Base-by-base conservation (phyloP, 2,797 vertebrate genomes). In the Melanotaenia maccullochi region DNA sequence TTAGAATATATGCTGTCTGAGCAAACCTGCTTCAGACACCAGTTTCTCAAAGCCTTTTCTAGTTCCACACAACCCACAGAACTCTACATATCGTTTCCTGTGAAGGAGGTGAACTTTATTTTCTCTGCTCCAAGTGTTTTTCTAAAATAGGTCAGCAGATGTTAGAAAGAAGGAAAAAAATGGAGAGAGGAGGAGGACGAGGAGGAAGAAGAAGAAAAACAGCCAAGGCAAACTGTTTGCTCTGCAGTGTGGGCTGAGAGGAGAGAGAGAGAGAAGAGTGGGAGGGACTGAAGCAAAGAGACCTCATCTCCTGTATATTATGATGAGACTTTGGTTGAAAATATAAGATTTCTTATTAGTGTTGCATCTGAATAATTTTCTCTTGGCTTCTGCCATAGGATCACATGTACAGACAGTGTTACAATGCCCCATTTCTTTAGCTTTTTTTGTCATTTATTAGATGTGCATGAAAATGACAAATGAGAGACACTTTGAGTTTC, bases 141-240 rank as follows among this genome's bases (percentile, higher is more conserved):
- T 82, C 70, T 90, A 89, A 94, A 94, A 94, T 94, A 88, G 93
- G 93, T 94, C 91, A 93, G 89, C 93, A 93, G 92, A 94, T 94
- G 93, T 93, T 90, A 79, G 77, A 82, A 78, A 86, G 76, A 80
- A 51, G 55, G 28, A 11, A 58, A 5, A 58, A 80, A 57, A 57
- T 54, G 64, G 55, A 75, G 65, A 32, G 32, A 9, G 60, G 42
- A 62, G 47, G 44, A 51, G 54, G 51, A 16, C 28, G 40, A 54
- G 54, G 71, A 69, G 7, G 65, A 76, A 2, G 49, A 75, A 4
- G 60, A 78, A 2, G 54, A 86, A 81, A 87, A 88, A 82, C 78
- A 87, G 84, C 87, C 83, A 93, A 93, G 89, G 87, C 87, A 90
- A 93, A 93, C 87, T 90, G 84, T 93, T 93, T 89, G 85, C 84